Evolutionary conservation across 2,113 vertebrate species (phyloP).

Genomic region (Lasiurus borealis): DNA sequence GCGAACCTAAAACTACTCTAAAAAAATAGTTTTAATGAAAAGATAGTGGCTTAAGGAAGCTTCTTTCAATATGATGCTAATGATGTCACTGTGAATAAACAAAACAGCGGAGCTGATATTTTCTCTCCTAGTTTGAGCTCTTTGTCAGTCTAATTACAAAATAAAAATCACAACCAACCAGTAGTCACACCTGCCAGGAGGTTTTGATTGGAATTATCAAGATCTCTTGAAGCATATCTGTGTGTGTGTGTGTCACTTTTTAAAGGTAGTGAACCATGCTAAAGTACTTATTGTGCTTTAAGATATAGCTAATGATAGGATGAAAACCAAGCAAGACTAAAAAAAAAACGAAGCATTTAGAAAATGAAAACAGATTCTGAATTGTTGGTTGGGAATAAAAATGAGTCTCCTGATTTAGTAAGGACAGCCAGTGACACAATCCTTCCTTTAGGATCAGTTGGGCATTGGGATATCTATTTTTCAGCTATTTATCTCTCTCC

Average conservation of each 20-base stretch:
- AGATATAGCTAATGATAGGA: constrained; percentile 3
- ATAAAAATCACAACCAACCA: constrained; percentile 1
- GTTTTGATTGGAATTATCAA: neutral
- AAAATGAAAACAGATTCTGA: constrained; percentile 38
- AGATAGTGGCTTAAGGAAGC: neutral
- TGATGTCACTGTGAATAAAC: neutral
- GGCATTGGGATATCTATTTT: neutral
- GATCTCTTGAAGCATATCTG: neutral
- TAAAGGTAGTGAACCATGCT: neutral
- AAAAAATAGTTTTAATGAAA: neutral
- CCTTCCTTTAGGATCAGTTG: neutral
- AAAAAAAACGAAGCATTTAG: neutral
- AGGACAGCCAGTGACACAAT: neutral
- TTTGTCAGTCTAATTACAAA: neutral
- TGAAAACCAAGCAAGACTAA: neutral
- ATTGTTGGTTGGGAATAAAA: constrained; percentile 35
- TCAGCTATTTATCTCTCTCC: neutral
- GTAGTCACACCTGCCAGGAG: neutral
- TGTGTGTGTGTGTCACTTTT: neutral
- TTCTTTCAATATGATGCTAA: neutral
- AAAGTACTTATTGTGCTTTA: constrained; percentile 37
- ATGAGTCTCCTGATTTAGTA: neutral
- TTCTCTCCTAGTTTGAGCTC: neutral
- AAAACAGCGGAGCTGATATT: neutral
- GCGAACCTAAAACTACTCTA: neutral